Conservation (phyloP, 2,113 vertebrate genomes). For the Coturnix japonica region DNA sequence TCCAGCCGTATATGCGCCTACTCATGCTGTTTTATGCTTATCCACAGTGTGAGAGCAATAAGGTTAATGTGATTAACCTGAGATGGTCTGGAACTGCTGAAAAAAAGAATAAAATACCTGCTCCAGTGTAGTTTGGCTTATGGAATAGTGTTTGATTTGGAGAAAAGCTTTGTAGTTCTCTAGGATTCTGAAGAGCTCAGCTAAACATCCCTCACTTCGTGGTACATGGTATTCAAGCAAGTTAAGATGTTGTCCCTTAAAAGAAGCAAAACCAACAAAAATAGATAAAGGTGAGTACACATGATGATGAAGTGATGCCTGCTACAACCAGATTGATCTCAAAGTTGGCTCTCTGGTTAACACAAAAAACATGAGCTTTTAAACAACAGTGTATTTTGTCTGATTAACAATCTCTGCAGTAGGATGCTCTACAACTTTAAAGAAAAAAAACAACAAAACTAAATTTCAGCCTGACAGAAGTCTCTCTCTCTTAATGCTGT, state of each 20-base stretch:
- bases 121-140: constrained; percentile 73
- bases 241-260: constrained; percentile 71
- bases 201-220: constrained; percentile 43
- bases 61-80: background rate
- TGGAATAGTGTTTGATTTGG: constrained; percentile 70
- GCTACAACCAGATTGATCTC: background rate
- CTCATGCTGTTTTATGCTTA: background rate
- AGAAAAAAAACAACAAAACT: background rate
- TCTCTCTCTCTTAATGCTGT: background rate
- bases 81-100: background rate
- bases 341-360: background rate
- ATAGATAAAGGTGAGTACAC: background rate
- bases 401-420: background rate
- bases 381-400: background rate
- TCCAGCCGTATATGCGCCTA: background rate
- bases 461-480: background rate
- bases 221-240: constrained; percentile 67
- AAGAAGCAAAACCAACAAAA: background rate
- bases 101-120: constrained; percentile 61
- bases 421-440: background rate
- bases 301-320: background rate
- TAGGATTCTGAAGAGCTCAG: constrained; percentile 72
- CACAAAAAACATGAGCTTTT: background rate
- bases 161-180: constrained; percentile 61
- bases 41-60: background rate